These are phyloP conservation scores for Falco biarmicus DNA, from an alignment of 2,797 vertebrate genomes.

Conservation along the genomic window DNA sequence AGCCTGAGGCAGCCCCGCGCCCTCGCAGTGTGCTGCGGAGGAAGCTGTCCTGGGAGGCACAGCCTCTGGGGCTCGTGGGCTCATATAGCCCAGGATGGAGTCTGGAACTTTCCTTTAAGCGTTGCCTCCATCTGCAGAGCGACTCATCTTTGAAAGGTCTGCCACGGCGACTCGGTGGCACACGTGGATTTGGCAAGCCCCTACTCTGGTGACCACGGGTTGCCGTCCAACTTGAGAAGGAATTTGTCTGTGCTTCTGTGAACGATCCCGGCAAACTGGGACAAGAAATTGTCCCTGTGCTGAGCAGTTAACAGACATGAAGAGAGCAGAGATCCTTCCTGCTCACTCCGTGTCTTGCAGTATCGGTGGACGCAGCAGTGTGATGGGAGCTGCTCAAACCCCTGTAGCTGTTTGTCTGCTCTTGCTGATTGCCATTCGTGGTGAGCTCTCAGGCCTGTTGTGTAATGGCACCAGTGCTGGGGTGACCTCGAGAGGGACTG, in stretches of 20 bases:
- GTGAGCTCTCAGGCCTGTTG: neutral
- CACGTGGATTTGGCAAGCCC: neutral
- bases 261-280: neutral
- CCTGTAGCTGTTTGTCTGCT: neutral
- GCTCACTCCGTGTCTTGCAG: neutral
- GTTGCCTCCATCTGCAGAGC: neutral
- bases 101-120: neutral
- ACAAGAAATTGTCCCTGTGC: neutral
- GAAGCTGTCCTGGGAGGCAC: neutral
- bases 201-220: neutral
- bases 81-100: fast-evolving
- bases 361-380: neutral
- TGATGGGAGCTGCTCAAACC: neutral
- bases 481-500: neutral
- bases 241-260: neutral
- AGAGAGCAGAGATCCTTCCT: neutral
- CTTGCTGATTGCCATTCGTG: neutral
- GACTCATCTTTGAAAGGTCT: neutral
- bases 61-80: neutral
- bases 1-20: neutral
- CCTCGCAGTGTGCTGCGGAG: neutral
- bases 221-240: neutral
- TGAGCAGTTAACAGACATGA: neutral
- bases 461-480: fast-evolving
- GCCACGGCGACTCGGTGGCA: neutral